A percentile compares a stretch with the other conserved stretches of the same genome.
phyloP scores from a whole-genome alignment of 2,797 vertebrate species.

The Psittacula derbiana region DNA sequence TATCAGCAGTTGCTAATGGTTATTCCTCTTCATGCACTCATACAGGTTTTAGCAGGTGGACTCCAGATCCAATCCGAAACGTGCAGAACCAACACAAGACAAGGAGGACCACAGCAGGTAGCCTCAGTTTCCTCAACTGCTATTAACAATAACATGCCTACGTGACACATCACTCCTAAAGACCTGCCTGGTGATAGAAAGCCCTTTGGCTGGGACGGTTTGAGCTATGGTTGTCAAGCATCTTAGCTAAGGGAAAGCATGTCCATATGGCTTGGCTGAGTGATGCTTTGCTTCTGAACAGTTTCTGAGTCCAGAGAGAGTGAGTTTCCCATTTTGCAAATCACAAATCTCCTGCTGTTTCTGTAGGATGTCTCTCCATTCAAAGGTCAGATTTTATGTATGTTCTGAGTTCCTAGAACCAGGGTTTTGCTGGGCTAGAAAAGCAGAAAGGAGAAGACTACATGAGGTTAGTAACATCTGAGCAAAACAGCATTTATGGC shows the following conservation, averaged over 20 bases:
- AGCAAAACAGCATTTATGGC: neutral
- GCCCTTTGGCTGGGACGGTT: neutral
- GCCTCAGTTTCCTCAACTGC: neutral
- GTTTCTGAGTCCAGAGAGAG: neutral
- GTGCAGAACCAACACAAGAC: neutral
- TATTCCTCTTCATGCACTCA: neutral
- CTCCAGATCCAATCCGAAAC: neutral
- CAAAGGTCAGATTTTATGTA: neutral
- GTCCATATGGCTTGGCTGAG: neutral
- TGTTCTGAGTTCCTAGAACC: neutral
- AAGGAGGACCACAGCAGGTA: neutral
- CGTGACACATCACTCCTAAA: neutral
- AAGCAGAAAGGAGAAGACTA: neutral
- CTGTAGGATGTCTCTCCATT: neutral
- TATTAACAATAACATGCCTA: neutral
- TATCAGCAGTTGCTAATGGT: neutral
- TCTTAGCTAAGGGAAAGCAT: neutral
- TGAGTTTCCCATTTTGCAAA: neutral
- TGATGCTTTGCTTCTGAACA: neutral
- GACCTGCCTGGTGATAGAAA: neutral
- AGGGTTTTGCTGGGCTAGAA: neutral
- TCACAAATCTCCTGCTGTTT: neutral
- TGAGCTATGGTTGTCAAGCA: neutral
- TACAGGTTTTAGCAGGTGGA: neutral
- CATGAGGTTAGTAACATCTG: conserved; percentile 10